Conservation (phyloP, 2,113 vertebrate genomes). For the Calypte anna region DNA sequence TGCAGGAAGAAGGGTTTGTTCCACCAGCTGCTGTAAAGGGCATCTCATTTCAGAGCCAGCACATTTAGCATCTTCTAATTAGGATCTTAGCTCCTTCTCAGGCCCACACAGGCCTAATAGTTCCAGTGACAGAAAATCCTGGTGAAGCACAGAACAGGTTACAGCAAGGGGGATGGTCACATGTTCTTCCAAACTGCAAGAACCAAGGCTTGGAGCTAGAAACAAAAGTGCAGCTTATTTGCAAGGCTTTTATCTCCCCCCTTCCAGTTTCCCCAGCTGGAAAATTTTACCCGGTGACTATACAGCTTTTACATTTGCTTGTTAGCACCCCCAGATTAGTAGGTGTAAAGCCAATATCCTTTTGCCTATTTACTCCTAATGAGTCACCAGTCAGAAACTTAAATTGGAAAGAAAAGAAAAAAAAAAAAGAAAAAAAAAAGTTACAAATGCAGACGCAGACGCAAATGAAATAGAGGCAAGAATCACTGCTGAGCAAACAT, state of each 20-base stretch:
- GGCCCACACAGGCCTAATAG: background rate
- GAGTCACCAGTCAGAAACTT: slow-evolving; percentile 55
- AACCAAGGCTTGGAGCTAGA: background rate
- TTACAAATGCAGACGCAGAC: slow-evolving; percentile 60
- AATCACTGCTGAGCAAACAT: background rate
- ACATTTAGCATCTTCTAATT: background rate
- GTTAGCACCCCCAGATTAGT: slow-evolving; percentile 68
- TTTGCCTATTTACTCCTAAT: slow-evolving; percentile 61
- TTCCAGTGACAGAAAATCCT: background rate
- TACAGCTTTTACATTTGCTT: slow-evolving; percentile 49
- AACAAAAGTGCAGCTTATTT: slow-evolving; percentile 25
- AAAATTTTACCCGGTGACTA: slow-evolving; percentile 25
- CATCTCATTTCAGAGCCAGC: background rate
- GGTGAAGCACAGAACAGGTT: background rate
- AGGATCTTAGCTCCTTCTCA: background rate
- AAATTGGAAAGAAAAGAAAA: background rate
- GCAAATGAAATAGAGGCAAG: slow-evolving; percentile 58
- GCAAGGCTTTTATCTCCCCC: slow-evolving; percentile 15
- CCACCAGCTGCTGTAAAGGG: background rate
- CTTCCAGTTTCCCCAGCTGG: slow-evolving; percentile 39
- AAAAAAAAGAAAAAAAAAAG: background rate
- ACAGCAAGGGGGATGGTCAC: background rate
- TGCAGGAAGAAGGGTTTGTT: background rate
- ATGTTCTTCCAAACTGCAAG: background rate
- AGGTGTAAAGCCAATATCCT: slow-evolving; percentile 67